Evolutionary conservation across 2,797 vertebrate species (phyloP), one percentile per base, ranked within the genome.

Genomic region (Ctenochaetus hawaiiensis): DNA sequence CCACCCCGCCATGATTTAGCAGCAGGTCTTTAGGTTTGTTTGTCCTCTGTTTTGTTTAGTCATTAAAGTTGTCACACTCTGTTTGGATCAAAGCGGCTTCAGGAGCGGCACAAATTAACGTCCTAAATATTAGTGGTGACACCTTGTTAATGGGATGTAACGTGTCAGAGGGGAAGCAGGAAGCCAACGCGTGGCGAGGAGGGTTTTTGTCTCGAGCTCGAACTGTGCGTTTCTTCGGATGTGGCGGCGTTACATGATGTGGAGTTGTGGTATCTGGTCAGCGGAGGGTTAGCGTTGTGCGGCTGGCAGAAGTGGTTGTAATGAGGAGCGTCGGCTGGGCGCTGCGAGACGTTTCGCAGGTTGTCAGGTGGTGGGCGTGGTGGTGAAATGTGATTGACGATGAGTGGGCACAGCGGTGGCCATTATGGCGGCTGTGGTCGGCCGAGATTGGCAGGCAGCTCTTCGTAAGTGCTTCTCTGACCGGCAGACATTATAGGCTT

Each of bases 11-110:
- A 23, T 16, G 77, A 67, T 84, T 82, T 73, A 77, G 82, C 84
- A 49, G 69, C 72, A 59, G 85, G 71, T 85, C 88, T 86, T 89
- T 89, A 77, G 78, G 77, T 91, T 91, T 94, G 91, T 91, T 92
- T 91, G 90, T 91, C 85, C 75, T 83, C 75, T 82, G 87, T 93
- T 94, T 88, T 89, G 88, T 93, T 92, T 90, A 58, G 81, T 87
- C 87, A 87, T 93, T 93, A 92, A 90, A 91, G 87, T 89, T 92
- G 92, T 93, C 92, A 90, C 88, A 87, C 72, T 83, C 72, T 4
- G 80, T 93, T 90, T 87, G 87, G 86, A 93, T 93, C 93, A 94
- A 88, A 89, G 90, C 68, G 0, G 80, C 82, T 86, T 83, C 67
- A 67, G 85, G 80, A 84, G 83, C 79, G 43, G 63, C 54, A 18